These are phyloP conservation scores for Pristiophorus japonicus DNA, from an alignment of 2,113 vertebrate genomes.

Conservation along the genomic window DNA sequence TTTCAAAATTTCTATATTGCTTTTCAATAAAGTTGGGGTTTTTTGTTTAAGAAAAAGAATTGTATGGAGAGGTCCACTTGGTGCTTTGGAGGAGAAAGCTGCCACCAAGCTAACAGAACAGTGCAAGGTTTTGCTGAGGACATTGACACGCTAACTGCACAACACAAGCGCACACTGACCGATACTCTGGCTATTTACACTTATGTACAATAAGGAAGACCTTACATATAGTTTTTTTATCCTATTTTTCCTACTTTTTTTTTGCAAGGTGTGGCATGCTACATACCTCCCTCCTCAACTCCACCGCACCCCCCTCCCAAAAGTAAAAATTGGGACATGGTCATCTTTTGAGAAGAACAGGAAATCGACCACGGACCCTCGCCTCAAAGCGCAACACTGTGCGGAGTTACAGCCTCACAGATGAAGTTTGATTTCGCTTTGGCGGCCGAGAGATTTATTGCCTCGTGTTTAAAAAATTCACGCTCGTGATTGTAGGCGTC, in stretches of 20 bases:
- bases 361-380: background rate
- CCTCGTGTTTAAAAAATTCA: background rate
- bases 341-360: background rate
- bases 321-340: background rate
- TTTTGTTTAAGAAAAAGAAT: constrained; percentile 16
- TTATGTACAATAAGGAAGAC: constrained; percentile 31
- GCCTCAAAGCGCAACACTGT: background rate
- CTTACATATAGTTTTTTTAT: background rate
- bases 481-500: background rate
- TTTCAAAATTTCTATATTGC: constrained; percentile 37
- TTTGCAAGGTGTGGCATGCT: constrained; percentile 4
- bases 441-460: background rate
- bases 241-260: background rate
- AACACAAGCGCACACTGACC: background rate
- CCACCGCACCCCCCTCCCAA: background rate
- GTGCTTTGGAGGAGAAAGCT: background rate
- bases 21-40: constrained; percentile 1
- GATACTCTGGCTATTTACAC: constrained; percentile 26
- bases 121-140: background rate
- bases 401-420: background rate
- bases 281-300: background rate
- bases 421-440: background rate
- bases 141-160: background rate
- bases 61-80: background rate
- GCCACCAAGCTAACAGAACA: background rate